phyloP scores from a whole-genome alignment of 2,113 vertebrate genomes.

The Garra rufa region DNA sequence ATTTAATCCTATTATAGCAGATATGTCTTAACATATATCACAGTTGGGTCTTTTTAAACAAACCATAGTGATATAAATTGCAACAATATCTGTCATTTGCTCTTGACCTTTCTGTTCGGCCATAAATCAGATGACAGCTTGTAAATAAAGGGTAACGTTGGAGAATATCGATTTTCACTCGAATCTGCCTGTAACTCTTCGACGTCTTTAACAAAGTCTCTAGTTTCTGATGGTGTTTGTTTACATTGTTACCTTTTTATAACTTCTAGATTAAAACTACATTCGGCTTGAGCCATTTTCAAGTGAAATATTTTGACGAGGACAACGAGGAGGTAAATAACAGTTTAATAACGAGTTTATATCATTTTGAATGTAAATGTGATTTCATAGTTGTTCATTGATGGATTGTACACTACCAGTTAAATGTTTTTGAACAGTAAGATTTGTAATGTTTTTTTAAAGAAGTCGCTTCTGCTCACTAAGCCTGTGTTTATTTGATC shows the following conservation, averaged over 20 bases:
- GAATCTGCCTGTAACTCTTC: background rate
- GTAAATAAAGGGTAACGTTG: slow-evolving; percentile 5
- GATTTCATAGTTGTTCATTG: too few species aligned
- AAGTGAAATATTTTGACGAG: slow-evolving; percentile 96
- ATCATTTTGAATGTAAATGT: background rate
- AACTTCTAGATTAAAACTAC: slow-evolving; percentile 89
- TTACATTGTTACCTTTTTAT: background rate
- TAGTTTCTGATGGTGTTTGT: background rate
- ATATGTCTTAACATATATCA: background rate
- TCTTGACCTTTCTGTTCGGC: slow-evolving; percentile 9
- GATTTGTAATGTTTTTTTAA: too few species aligned
- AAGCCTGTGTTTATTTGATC: too few species aligned
- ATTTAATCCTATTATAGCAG: background rate
- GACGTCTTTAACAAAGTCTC: background rate
- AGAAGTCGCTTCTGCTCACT: too few species aligned
- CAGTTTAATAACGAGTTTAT: background rate
- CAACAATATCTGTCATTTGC: background rate
- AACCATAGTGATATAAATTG: background rate
- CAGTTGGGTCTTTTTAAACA: background rate
- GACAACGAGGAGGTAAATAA: slow-evolving; percentile 92
- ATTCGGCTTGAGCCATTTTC: slow-evolving; percentile 89
- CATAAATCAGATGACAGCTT: slow-evolving; percentile 24
- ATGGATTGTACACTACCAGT: too few species aligned
- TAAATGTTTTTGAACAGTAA: too few species aligned
- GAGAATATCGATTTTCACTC: background rate